Conservation (phyloP, 2,113 vertebrate genomes). For the Cryptomyrus ogoouensis region DNA sequence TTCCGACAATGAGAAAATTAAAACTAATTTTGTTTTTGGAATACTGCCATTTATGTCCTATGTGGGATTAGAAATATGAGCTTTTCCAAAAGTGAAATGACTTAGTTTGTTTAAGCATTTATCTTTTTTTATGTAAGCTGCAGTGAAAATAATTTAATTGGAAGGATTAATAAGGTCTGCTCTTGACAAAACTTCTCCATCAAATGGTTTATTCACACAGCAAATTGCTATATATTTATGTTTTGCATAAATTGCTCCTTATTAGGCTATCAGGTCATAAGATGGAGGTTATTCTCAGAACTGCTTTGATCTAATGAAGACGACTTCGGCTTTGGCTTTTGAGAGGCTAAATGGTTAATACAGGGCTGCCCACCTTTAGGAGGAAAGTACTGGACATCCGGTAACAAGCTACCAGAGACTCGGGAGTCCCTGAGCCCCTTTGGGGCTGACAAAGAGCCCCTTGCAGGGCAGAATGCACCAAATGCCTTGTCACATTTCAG, state of each 20-base stretch:
- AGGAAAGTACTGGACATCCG: not conserved
- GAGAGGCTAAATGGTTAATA: not conserved
- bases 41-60: not conserved
- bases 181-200: not conserved
- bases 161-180: not conserved
- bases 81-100: not conserved
- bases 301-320: not conserved
- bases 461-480: not conserved
- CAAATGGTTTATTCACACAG: not conserved
- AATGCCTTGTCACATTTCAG: not conserved
- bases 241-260: not conserved
- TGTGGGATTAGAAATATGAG: not conserved
- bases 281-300: not conserved
- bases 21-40: constrained; percentile 13
- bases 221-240: not conserved
- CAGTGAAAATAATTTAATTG: not conserved
- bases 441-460: not conserved
- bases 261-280: not conserved
- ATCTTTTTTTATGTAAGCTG: not conserved
- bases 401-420: not conserved
- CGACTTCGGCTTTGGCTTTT: not conserved
- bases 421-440: not conserved
- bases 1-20: not conserved
- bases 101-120: not conserved
- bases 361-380: not conserved